Base-by-base conservation (phyloP, 2,113 vertebrate genomes). In the Aspidoscelis tigris region DNA sequence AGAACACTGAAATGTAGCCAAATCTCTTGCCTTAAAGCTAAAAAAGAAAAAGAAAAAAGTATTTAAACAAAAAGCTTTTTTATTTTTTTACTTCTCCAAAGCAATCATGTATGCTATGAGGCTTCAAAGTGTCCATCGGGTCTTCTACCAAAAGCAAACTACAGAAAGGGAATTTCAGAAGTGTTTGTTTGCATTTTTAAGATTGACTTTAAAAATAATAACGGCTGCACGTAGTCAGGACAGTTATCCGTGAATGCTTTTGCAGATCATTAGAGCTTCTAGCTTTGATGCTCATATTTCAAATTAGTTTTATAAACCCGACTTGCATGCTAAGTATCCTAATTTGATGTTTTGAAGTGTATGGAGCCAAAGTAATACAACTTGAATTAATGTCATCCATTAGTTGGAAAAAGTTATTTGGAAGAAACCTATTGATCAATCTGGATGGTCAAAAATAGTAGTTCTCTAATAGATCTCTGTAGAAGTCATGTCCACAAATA, bases 231-330 rank as follows among this genome's bases (percentile, higher is more conserved):
- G 70, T 69, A 82, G 41, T 4, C 66, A 65, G 16, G 20, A 79
- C 80, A 74, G 50, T 7, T 74, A 88, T 86, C 39, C 33, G 44
- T 16, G 43, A 85, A 80, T 66, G 10, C 16, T 82, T 33, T 11
- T 16, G 2, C 68, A 70, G 61, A 65, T 20, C 18, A 16, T 75
- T 85, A 69, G 69, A 39, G 2, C 71, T 41, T 16, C 80, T 77
- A n/a, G 11, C 7, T 73, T 2, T 75, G 7, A 41, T 22, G 7
- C 83, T 80, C 18, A 76, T 26, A 22, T 72, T 55, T 1, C 79
- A 72, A 4, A 64, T 66, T 80, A 86, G 69, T 44, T 11, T 21
- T 71, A 87, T 1, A 21, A 7, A 43, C 69, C 78, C 66, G 20
- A 76, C 10, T 44, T 85, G 8, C 3, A 6, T 1, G 66, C 82